phyloP scores from a whole-genome alignment of 1,140 invertebrate species.

The Pygmarrhopalites habei region DNA sequence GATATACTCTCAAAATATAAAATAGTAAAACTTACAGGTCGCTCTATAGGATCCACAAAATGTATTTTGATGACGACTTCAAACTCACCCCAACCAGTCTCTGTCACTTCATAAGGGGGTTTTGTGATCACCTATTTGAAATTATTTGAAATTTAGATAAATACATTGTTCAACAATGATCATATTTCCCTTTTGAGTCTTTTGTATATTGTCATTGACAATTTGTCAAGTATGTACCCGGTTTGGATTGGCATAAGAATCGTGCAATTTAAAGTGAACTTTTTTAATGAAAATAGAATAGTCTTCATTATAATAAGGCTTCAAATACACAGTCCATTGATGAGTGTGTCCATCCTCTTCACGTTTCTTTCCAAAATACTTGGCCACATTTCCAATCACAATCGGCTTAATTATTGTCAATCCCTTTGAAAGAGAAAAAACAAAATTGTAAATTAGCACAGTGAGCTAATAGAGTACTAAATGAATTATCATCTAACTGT shows the following conservation, averaged over 20 bases:
- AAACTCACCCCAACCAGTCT: conserved; percentile 99
- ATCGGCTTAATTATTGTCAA: conserved; percentile 89
- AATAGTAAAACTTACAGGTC: conserved; percentile 69
- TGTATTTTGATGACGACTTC: conserved; percentile 98
- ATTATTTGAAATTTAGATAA: too few relatives aligned
- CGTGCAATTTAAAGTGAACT: conserved; percentile 94
- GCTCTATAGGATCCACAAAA: conserved; percentile 93
- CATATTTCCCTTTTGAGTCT: too few relatives aligned
- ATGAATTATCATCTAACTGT: conserved; percentile 8
- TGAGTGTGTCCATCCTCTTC: conserved; percentile 98
- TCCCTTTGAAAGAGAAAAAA: conserved; percentile 54
- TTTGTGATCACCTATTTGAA: too few relatives aligned
- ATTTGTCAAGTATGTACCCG: too few relatives aligned
- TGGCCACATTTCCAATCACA: conserved; percentile 91
- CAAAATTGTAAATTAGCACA: background rate
- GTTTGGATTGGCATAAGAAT: conserved; percentile 79
- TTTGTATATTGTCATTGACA: too few relatives aligned
- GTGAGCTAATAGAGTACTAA: conserved; percentile 7
- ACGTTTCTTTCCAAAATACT: conserved; percentile 94
- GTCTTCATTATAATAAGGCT: conserved; percentile 87
- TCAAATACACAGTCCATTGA: conserved; percentile 97
- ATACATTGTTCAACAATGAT: too few relatives aligned
- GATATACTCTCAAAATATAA: conserved; percentile 1
- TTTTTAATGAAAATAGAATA: conserved; percentile 94
- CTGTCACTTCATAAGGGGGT: conserved; percentile 94